Conservation (phyloP, 2,797 vertebrate genomes). For the Fistularia tabacaria region DNA sequence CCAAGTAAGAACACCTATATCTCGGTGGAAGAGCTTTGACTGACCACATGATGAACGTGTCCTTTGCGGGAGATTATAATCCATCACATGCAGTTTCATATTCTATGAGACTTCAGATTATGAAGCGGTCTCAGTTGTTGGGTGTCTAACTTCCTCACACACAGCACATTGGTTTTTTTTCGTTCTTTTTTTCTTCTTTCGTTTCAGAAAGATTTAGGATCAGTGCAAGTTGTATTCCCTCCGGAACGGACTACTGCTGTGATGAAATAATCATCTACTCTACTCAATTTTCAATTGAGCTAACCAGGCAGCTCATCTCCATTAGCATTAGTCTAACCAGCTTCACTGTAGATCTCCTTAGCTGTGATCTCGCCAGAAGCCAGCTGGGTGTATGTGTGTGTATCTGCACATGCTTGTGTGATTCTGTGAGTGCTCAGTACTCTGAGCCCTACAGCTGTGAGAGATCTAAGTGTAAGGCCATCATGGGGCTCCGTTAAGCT, state of each 20-base stretch:
- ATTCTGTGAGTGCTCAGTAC: slow-evolving; percentile 59
- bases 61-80: slow-evolving; percentile 43
- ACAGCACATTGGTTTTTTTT: slow-evolving; percentile 10
- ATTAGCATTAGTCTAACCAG: slow-evolving; percentile 70
- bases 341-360: slow-evolving; percentile 60
- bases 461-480: slow-evolving; percentile 67
- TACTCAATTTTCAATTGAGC: slow-evolving; percentile 67
- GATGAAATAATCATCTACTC: slow-evolving; percentile 67
- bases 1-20: slow-evolving; percentile 48
- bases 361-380: slow-evolving; percentile 65
- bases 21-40: slow-evolving; percentile 47
- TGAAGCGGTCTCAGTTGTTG: slow-evolving; percentile 30
- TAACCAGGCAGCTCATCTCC: slow-evolving; percentile 73
- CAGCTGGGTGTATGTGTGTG: slow-evolving; percentile 41
- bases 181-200: slow-evolving; percentile 6
- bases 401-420: slow-evolving; percentile 40
- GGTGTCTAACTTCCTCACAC: slow-evolving; percentile 19
- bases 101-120: slow-evolving; percentile 27
- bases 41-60: slow-evolving; percentile 50
- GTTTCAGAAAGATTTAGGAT: slow-evolving; percentile 49
- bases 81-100: slow-evolving; percentile 41
- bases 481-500: slow-evolving; percentile 69
- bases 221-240: slow-evolving; percentile 45
- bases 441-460: slow-evolving; percentile 67
- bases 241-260: slow-evolving; percentile 50